Base-by-base conservation (phyloP, 30 jellyfish, hydroid and myxozoan genomes). In the Pelagia noctiluca region DNA sequence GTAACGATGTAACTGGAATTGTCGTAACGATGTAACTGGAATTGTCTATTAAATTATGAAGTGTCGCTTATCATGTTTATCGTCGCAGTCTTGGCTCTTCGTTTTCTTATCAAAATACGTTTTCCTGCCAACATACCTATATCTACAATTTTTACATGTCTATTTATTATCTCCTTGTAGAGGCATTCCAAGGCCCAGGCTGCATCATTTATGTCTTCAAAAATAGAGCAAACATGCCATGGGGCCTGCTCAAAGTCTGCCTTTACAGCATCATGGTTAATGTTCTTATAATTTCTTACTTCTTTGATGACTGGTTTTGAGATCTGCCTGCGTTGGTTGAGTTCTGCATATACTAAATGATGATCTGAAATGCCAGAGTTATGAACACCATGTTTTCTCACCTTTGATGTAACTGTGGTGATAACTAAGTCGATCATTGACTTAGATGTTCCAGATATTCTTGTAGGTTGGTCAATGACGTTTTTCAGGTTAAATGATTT, bases 151-250 rank as follows among this genome's bases (percentile, higher is more conserved):
- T n/a, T n/a, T n/a, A n/a, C 23, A 71, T 83, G 93, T 28, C 2
- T 30, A 42, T 50, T 47, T 0, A 83, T 34, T 3, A 83, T 50
- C 19, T 26, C 42, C 25, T 83, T 71, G 71, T 3, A 83, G 85
- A 83, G 87, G 38, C 54, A 25, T 54, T 83, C 87, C 93, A 88
- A 83, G 31, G 87, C 93, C 87, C 82, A 71, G 25, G 62, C 64
- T 1, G 80, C 31, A 50, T 83, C 87, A 33, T 83, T 88, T 16
- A 71, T 3, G 35, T 70, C 80, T 35, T 83, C 93, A 83, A 83
- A 70, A 50, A 70, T 42, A 1, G 76, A 5, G 70, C 83, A 60
- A 3, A 75, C 28, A 26, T 85, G 85, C 90, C 96, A 73, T 35
- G 96, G 96, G 25, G 85, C 46, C 10, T 63, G 50, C 18, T 62